Evolutionary conservation across 2,797 vertebrate species (phyloP).

Genomic region (Semaprochilodus insignis): DNA sequence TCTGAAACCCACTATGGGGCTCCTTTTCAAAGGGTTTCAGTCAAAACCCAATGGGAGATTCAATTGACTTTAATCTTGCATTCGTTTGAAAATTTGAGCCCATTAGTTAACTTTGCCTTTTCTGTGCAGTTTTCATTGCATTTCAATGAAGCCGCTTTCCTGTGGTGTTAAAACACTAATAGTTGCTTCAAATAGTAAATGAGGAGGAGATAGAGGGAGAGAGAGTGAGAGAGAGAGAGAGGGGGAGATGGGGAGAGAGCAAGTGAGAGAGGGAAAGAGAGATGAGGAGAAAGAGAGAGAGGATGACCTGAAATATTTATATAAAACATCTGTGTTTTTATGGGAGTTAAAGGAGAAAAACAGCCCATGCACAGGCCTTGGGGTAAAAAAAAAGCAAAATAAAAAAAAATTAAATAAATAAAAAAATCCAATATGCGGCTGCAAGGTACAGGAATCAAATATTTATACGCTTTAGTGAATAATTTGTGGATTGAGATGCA

Average conservation of each 20-base stretch:
- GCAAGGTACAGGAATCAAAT: slow-evolving; percentile 67
- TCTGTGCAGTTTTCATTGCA: slow-evolving; percentile 82
- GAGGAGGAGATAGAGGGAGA: slow-evolving; percentile 62
- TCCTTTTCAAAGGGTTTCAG: slow-evolving; percentile 84
- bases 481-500: slow-evolving; percentile 68
- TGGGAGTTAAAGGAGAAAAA: slow-evolving; percentile 48
- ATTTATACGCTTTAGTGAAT: slow-evolving; percentile 68
- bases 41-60: slow-evolving; percentile 85
- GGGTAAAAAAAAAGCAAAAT: slow-evolving; percentile 58
- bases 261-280: slow-evolving; percentile 48
- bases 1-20: slow-evolving; percentile 82
- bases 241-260: slow-evolving; percentile 48
- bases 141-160: slow-evolving; percentile 85
- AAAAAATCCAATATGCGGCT: slow-evolving; percentile 62
- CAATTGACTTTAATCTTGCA: slow-evolving; percentile 87
- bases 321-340: slow-evolving; percentile 71
- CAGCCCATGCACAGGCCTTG: slow-evolving; percentile 58
- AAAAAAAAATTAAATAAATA: not conserved
- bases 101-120: slow-evolving; percentile 86
- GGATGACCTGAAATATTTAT: slow-evolving; percentile 67
- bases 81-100: slow-evolving; percentile 88
- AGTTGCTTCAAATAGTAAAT: slow-evolving; percentile 81
- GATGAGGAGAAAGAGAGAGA: slow-evolving; percentile 43
- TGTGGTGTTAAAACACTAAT: slow-evolving; percentile 84
- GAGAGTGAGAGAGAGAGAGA: slow-evolving; percentile 49